These are phyloP conservation scores for Volucella inflata DNA, from an alignment of 2,888 invertebrate species.

Conservation along the genomic window DNA sequence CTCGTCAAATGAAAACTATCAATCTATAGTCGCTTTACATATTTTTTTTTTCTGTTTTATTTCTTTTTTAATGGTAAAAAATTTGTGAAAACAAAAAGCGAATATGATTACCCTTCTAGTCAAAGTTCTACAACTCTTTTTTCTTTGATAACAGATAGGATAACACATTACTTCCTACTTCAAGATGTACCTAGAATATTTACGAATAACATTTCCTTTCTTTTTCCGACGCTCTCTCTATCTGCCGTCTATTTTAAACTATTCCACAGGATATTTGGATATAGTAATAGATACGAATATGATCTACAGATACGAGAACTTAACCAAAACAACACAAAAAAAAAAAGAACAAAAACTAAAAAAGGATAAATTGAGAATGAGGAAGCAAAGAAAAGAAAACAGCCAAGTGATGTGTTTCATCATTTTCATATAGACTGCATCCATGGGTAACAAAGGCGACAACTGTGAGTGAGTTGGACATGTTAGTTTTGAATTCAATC, in stretches of 20 bases:
- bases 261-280: constrained; percentile 13
- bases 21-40: constrained; percentile 38
- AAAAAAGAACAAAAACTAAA: constrained; percentile 50
- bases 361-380: background rate
- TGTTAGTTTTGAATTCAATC: no score
- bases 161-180: constrained; percentile 60
- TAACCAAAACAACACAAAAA: background rate
- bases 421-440: no score
- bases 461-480: no score
- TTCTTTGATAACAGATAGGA: constrained; percentile 29
- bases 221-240: constrained; percentile 2
- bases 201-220: constrained; percentile 42
- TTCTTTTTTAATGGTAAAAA: constrained; percentile 67
- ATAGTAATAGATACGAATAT: background rate
- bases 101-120: constrained; percentile 6
- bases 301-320: no score
- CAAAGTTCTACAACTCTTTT: constrained; percentile 28
- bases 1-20: constrained; percentile 3
- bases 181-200: constrained; percentile 44
- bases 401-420: no score
- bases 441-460: no score
- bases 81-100: constrained; percentile 64
- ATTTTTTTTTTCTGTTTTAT: constrained; percentile 58
- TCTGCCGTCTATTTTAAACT: constrained; percentile 6
- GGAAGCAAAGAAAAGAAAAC: no score